A percentile compares a stretch with the other conserved stretches of the same genome.
These are phyloP conservation scores for Cryptotis parvus DNA, from an alignment of 2,113 vertebrate species.

Conservation along the genomic window DNA sequence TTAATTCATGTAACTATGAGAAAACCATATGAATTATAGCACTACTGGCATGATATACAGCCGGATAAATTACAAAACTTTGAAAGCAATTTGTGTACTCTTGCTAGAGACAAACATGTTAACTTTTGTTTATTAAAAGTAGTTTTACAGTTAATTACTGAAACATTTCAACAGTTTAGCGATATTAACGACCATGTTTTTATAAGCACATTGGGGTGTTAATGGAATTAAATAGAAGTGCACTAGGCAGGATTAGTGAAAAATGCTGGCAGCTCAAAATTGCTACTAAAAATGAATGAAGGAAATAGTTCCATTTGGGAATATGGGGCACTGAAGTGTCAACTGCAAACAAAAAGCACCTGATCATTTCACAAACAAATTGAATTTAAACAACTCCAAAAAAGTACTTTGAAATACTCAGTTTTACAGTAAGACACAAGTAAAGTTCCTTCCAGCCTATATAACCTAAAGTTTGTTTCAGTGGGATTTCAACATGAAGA, in stretches of 20 bases:
- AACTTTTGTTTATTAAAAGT: no score
- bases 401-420: background rate
- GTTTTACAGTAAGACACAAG: background rate
- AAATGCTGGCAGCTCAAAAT: background rate
- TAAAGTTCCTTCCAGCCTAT: no score
- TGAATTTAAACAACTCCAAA: background rate
- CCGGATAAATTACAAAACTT: background rate
- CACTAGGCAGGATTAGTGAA: background rate
- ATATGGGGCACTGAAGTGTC: background rate
- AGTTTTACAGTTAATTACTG: background rate
- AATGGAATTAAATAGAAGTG: background rate
- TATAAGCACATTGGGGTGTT: background rate
- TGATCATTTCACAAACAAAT: background rate
- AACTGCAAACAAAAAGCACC: background rate
- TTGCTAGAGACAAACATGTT: background rate
- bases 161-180: background rate
- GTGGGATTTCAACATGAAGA: background rate
- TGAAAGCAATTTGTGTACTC: background rate
- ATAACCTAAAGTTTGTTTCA: background rate
- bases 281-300: background rate
- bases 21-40: no score
- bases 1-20: no score
- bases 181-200: background rate
- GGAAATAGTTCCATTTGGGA: background rate
- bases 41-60: accelerated